These are phyloP conservation scores for Lumbricus terrestris DNA, from an alignment of 2,888 invertebrate genomes.

Conservation along the genomic window DNA sequence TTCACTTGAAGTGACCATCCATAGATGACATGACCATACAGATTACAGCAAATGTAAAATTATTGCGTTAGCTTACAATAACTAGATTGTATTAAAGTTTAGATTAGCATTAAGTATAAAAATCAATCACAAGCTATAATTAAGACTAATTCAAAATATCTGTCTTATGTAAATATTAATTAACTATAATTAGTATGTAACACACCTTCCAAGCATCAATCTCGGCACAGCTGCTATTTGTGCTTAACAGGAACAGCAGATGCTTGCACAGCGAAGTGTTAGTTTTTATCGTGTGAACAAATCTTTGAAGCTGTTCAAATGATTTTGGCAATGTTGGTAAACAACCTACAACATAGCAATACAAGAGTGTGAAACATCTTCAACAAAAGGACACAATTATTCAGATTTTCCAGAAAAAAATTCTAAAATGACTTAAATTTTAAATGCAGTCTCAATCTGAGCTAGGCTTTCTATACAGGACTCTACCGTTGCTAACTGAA, in stretches of 20 bases:
- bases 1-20: not conserved
- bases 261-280: conserved; percentile 66
- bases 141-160: not conserved
- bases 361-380: not conserved
- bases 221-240: conserved; percentile 83
- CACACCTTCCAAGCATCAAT: conserved; percentile 79
- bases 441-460: not conserved
- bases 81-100: not conserved
- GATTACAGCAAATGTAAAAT: not conserved
- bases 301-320: conserved; percentile 63
- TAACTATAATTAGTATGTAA: conserved; percentile 24
- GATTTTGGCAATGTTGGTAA: conserved; percentile 90
- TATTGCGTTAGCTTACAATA: too few species aligned
- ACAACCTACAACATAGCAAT: conserved; percentile 60
- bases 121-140: not conserved
- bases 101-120: not conserved
- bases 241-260: conserved; percentile 82
- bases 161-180: not conserved
- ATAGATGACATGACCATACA: not conserved
- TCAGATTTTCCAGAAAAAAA: not conserved
- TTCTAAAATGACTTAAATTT: not conserved
- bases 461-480: not conserved
- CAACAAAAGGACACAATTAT: not conserved
- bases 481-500: not conserved
- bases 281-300: conserved; percentile 63